A percentile compares a stretch with the other conserved stretches of the same genome.
Conservation (phyloP, 2,888 invertebrate genomes). For the Epsilonema sp. region DNA sequence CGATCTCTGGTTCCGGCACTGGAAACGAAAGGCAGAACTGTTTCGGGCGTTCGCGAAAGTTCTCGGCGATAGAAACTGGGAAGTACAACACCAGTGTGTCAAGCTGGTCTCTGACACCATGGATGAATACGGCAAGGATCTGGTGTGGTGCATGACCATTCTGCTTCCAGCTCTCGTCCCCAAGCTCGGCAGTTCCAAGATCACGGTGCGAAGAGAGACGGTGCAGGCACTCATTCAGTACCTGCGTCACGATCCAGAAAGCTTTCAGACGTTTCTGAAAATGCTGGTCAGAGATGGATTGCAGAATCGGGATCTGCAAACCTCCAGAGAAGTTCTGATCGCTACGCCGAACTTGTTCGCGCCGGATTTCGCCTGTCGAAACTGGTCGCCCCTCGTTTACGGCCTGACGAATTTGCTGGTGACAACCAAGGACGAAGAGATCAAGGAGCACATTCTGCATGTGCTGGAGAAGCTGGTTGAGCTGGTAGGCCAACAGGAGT, state of each 20-base stretch:
- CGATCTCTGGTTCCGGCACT: not conserved
- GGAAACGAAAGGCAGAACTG: not conserved
- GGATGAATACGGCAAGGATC: conserved; percentile 28
- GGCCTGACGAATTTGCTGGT: conserved; percentile 21
- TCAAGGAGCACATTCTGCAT: conserved; percentile 18
- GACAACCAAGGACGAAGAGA: conserved; percentile 18
- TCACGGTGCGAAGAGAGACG: conserved; percentile 28
- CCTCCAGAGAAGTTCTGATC: conserved; percentile 30
- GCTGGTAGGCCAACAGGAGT: conserved; percentile 30
- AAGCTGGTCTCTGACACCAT: conserved; percentile 21
- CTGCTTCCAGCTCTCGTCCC: conserved; percentile 30
- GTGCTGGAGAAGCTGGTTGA: conserved; percentile 31
- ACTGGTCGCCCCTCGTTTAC: conserved; percentile 16
- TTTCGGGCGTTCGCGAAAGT: not conserved
- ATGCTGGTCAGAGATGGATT: conserved; percentile 31
- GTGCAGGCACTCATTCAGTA: conserved; percentile 34
- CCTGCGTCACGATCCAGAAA: conserved; percentile 32
- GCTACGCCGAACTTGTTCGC: conserved; percentile 33
- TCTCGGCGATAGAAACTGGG: conserved; percentile 24
- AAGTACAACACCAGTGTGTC: conserved; percentile 33
- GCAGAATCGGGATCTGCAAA: conserved; percentile 26
- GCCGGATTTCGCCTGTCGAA: conserved; percentile 25
- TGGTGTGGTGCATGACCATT: conserved; percentile 28
- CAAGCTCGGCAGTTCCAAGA: conserved; percentile 20
- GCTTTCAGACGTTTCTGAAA: conserved; percentile 30